These are phyloP conservation scores for Nibea albiflora DNA, from an alignment of 2,113 vertebrate species.

Conservation along the genomic window DNA sequence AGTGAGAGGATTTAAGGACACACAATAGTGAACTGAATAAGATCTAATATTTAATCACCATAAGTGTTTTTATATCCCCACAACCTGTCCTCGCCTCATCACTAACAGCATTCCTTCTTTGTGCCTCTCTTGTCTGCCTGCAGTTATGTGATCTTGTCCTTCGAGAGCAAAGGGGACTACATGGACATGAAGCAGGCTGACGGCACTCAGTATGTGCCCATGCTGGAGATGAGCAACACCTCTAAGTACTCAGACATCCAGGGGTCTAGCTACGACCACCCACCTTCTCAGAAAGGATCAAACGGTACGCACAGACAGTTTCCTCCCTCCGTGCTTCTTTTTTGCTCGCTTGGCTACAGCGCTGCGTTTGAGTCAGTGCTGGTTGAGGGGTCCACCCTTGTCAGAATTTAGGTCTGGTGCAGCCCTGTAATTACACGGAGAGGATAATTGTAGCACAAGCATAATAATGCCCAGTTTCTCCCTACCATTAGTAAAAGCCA, in stretches of 20 bases:
- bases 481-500: conserved; percentile 76
- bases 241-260: conserved; percentile 95
- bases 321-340: conserved; percentile 23
- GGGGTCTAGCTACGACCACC: conserved; percentile 92
- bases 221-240: conserved; percentile 93
- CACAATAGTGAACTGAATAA: background rate
- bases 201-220: conserved; percentile 95
- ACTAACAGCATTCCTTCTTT: conserved; percentile 4
- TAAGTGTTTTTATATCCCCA: background rate
- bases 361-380: conserved; percentile 67
- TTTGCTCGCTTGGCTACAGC: conserved; percentile 43
- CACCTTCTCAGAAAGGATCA: conserved; percentile 91
- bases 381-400: conserved; percentile 77
- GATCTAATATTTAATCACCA: background rate
- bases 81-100: conserved; percentile 4
- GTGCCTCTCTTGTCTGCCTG: conserved; percentile 45
- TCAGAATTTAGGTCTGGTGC: conserved; percentile 71
- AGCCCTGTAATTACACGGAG: conserved; percentile 80
- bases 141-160: conserved; percentile 98
- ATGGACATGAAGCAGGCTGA: conserved; percentile 99
- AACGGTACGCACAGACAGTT: conserved; percentile 80
- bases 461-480: conserved; percentile 78
- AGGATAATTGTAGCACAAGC: conserved; percentile 80
- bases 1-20: conserved; percentile 34
- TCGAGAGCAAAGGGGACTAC: conserved; percentile 96